Evolutionary conservation across 2,888 invertebrate genomes (phyloP).

Genomic region (Lasioglossum figueresi): DNA sequence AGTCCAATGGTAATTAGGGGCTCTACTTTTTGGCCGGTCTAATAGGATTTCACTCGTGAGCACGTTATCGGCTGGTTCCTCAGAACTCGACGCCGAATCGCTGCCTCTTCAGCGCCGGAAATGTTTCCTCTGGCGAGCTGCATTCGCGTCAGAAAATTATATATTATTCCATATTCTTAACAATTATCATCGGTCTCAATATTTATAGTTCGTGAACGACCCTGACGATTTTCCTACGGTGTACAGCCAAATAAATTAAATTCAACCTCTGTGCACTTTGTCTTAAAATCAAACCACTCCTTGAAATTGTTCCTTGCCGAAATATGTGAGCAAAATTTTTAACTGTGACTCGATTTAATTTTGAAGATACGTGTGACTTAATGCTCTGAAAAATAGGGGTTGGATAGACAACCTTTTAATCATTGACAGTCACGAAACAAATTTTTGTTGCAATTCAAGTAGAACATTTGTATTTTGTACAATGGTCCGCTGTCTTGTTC

Average conservation of each 20-base stretch:
- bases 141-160: too few relatives aligned
- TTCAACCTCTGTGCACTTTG: background rate
- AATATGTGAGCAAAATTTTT: background rate
- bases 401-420: background rate
- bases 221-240: background rate
- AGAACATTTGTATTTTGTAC: background rate
- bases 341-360: background rate
- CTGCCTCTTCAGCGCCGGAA: background rate
- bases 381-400: background rate
- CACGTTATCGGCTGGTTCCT: background rate
- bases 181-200: background rate
- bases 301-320: background rate
- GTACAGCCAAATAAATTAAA: background rate
- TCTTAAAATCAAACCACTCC: background rate
- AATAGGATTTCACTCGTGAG: background rate
- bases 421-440: background rate
- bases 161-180: background rate
- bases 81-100: background rate
- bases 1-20: background rate
- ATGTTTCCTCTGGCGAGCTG: background rate
- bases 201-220: background rate
- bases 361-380: background rate
- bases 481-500: background rate
- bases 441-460: background rate
- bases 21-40: background rate